A percentile compares a stretch with the other conserved stretches of the same genome.
Evolutionary conservation across 2,888 invertebrate species (phyloP).

Genomic region (Agonum fuliginosum): DNA sequence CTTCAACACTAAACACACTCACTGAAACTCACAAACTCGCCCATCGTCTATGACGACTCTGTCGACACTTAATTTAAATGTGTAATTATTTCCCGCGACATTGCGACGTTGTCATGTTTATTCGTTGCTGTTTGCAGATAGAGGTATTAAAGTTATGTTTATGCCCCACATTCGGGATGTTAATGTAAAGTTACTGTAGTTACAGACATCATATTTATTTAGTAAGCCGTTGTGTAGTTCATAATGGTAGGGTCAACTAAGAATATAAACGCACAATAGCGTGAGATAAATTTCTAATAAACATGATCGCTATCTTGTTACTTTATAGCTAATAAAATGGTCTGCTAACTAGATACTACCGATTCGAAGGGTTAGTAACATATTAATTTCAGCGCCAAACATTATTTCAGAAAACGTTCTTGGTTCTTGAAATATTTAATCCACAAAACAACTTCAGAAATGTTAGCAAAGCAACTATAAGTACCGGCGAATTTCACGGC

Average conservation of each 20-base stretch:
- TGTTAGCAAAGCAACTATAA: too few species aligned
- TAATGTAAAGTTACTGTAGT: neutral
- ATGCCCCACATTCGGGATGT: neutral
- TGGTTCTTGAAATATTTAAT: too few species aligned
- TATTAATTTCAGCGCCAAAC: too few species aligned
- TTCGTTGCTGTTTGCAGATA: constrained; percentile 16
- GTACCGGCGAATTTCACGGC: too few species aligned
- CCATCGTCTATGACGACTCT: neutral
- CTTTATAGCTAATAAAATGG: constrained; percentile 14
- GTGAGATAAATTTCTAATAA: constrained; percentile 28
- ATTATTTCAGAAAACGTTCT: too few species aligned
- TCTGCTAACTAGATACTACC: neutral
- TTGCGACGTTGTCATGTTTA: constrained; percentile 21
- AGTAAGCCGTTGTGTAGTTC: neutral
- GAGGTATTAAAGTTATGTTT: constrained; percentile 30
- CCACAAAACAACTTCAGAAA: too few species aligned
- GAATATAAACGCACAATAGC: neutral
- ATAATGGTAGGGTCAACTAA: constrained; percentile 15
- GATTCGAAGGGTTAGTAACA: too few species aligned
- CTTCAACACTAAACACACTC: constrained; percentile 3
- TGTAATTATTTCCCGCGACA: constrained; percentile 31
- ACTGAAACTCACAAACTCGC: neutral
- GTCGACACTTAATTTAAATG: constrained; percentile 27
- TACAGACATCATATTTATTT: constrained; percentile 34
- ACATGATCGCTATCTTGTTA: constrained; percentile 12